Base-by-base conservation (phyloP, 1,140 invertebrate species). In the Prorops nasuta region DNA sequence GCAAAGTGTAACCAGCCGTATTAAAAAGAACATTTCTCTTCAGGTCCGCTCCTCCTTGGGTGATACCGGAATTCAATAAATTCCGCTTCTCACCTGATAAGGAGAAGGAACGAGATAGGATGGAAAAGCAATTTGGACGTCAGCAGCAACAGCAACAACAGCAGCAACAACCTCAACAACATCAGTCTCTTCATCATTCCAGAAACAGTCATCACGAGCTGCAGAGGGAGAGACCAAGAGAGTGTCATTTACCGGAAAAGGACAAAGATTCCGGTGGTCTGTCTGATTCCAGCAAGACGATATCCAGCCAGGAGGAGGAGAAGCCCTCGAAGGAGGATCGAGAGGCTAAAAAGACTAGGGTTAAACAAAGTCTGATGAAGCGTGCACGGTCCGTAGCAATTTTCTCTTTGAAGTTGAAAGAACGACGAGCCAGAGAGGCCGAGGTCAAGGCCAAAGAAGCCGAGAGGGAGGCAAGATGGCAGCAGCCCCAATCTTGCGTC, bases 381-480 rank as follows among this genome's bases (percentile, higher is more conserved):
- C 80, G 89, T 37, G 89, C 89, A 3, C 78, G 88, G 8, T 89
- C 87, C 1, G 89, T 91, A 19, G 89, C 88, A 7, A 88, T 91
- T 54, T 91, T 91, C 69, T 90, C 89, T 1, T 69, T 91, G 17
- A 90, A 89, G 42, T 66, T 91, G 40, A 86, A 89, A 49, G 86
- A 89, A 54, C 79, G 87, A 24, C 77, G 89, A 35, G 88, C 89
- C 16, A 79, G 86, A 1, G 88, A 88, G 43, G 86, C 86, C 0
- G 84, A 85, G 45, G 79, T 83, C 47, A 84, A 83, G 49, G 83
- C 82, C 3, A 74, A 75, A 16, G 72, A 75, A 22, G 72, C 70
- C 2, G 74, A 79, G 31, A 67, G 58, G 28, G 67, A 74, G 24
- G 72, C 67, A 2, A 65, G 71, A 44, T 79, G 83, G 81, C 79